Evolutionary conservation across 64 coral and sea anemone species (phyloP), one percentile per base, ranked within the genome.

Genomic region (Pocillopora verrucosa): DNA sequence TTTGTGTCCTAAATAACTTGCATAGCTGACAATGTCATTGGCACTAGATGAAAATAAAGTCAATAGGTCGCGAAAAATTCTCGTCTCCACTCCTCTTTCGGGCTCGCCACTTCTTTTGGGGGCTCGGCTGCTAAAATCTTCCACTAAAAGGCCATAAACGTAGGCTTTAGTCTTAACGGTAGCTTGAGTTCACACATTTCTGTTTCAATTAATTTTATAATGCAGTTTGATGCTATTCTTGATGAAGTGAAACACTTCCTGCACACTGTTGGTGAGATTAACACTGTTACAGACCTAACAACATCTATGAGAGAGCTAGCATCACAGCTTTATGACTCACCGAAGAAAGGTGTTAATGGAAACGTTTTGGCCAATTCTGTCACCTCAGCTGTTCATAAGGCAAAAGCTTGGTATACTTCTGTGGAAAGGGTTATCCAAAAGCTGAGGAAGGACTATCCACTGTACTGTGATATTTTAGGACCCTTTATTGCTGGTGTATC

Each of bases 191-290:
- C 41, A 51, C 41, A 51, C 7, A 7, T 7, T 51, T 51, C 41
- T 51, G 41, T 63, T 11, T 51, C 36, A 63, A 77, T 60, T 3
- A 59, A 19, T 41, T 0, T 67, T 58, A 30, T 64, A 9, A 87
- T 26, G 76, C 64, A 98, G 96, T 98, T 94, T 86, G 87, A 85
- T 59, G 83, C 80, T 61, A 92, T 98, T 60, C 62, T 92, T 26
- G 67, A 65, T 65, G 87, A 73, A 19, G 65, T 94, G 4, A 85
- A 87, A 24, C 96, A 98, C 58, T 98, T 81, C 87, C 25, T 59
- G 16, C 45, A 72, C 17, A 95, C 90, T 15, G 69, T 98, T 15
- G 93, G 93, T 22, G 90, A 80, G 36, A 45, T 61, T 16, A 74
- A 72, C 19, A 80, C 76, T 17, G 78, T 96, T 20, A 12, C 86